These are phyloP conservation scores for Aldabrachelys gigantea DNA, from an alignment of 2,113 vertebrate species.

Conservation along the genomic window DNA sequence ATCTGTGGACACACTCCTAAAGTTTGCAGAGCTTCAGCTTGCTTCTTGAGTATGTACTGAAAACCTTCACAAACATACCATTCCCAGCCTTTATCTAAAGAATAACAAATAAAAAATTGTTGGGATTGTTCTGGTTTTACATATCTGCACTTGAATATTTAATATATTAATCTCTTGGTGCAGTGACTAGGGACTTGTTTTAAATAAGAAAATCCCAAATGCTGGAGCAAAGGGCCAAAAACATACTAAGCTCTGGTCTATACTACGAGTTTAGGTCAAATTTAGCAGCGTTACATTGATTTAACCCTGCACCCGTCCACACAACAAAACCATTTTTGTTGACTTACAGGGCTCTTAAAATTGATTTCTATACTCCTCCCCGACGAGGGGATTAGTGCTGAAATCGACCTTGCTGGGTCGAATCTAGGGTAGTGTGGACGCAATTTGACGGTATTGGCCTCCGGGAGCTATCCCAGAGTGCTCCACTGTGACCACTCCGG, in stretches of 20 bases:
- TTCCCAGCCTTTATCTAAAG: slow-evolving; percentile 75
- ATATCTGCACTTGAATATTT: background rate
- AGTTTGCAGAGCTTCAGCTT: slow-evolving; percentile 87
- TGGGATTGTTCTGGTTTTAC: background rate
- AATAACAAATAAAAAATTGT: background rate
- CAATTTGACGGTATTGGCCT: too few relatives aligned
- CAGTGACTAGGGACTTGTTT: background rate
- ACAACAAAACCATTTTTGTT: too few relatives aligned
- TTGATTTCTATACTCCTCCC: too few relatives aligned
- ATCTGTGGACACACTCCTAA: slow-evolving; percentile 85
- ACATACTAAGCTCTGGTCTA: background rate
- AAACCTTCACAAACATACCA: slow-evolving; percentile 94
- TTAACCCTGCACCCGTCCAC: too few relatives aligned
- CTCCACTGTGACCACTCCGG: too few relatives aligned
- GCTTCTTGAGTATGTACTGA: slow-evolving; percentile 89
- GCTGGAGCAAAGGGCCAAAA: background rate
- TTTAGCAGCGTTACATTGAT: too few relatives aligned
- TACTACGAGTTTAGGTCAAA: too few relatives aligned
- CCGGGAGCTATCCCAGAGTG: too few relatives aligned
- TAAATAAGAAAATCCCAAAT: background rate
- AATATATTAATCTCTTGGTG: background rate
- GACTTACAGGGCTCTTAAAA: too few relatives aligned
- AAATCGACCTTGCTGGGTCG: too few relatives aligned
- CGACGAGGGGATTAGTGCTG: too few relatives aligned
- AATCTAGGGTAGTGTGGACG: too few relatives aligned